phyloP scores from a whole-genome alignment of 2,113 vertebrate species.

The Trinectes maculatus region DNA sequence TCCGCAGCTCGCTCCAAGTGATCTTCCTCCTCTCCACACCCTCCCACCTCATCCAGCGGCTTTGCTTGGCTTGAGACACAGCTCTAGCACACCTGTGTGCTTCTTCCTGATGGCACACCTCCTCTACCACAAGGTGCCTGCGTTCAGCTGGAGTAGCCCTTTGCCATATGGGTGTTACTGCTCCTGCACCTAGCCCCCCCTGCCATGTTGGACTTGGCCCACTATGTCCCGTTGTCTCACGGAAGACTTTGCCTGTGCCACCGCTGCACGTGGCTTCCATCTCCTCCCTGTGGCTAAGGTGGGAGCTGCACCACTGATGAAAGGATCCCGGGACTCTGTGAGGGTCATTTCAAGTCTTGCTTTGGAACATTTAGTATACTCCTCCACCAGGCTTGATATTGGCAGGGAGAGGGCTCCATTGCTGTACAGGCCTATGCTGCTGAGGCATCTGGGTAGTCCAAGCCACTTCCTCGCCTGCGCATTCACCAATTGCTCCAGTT shows the following conservation, averaged over 20 bases:
- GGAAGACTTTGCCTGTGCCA: neutral
- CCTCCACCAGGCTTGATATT: neutral
- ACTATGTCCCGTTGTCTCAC: neutral
- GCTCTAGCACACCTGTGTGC: conserved; percentile 9
- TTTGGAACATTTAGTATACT: neutral
- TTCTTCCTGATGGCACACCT: too few relatives aligned
- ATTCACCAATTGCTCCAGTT: neutral
- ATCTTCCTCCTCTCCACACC: too few relatives aligned
- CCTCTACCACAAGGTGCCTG: too few relatives aligned
- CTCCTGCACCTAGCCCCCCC: neutral
- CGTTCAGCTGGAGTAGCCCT: neutral
- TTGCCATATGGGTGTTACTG: neutral
- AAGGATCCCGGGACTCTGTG: neutral
- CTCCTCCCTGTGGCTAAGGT: neutral
- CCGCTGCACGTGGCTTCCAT: neutral
- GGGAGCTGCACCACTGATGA: neutral
- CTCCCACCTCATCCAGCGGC: too few relatives aligned
- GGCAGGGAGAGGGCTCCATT: neutral
- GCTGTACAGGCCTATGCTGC: neutral
- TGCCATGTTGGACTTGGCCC: neutral
- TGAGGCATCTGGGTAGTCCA: conserved; percentile 1
- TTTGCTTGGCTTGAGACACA: neutral
- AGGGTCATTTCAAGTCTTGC: neutral
- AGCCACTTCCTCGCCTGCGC: conserved; percentile 6
- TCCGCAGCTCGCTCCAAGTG: too few relatives aligned